Conservation (phyloP, 2,113 vertebrate genomes). For the Phalacrocorax pelagicus region DNA sequence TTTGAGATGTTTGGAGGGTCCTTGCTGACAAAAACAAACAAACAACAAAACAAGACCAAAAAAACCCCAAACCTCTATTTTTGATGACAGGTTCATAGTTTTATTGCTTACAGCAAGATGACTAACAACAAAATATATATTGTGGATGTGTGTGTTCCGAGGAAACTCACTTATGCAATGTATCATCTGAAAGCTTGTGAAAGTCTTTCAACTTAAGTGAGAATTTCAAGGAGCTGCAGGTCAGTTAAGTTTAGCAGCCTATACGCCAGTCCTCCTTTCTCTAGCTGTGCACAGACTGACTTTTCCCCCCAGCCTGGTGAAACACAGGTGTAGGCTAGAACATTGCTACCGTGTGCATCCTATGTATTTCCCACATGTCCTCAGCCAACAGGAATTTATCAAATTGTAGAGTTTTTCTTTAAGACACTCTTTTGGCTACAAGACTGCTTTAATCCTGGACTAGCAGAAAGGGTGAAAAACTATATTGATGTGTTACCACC, state of each 20-base stretch:
- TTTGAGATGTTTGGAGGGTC: not conserved
- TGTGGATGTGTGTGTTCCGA: not conserved
- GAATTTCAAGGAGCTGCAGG: not conserved
- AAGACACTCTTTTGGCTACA: not conserved
- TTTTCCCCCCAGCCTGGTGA: not conserved
- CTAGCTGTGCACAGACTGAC: not conserved
- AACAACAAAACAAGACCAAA: not conserved
- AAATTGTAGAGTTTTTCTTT: not conserved
- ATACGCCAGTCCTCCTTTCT: not conserved
- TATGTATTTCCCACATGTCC: not conserved
- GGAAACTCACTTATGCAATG: not conserved
- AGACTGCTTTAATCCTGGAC: not conserved
- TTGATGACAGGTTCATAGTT: not conserved
- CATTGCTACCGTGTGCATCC: not conserved
- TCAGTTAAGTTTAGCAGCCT: not conserved
- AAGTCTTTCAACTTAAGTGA: not conserved
- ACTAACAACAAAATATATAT: not conserved
- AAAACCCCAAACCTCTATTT: not conserved
- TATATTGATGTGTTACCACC: not conserved
- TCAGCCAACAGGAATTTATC: not conserved
- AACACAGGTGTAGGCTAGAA: not conserved
- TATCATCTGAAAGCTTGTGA: not conserved
- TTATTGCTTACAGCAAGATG: not conserved
- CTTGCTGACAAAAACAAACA: not conserved
- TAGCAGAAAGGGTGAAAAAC: not conserved